Evolutionary conservation across 2,797 vertebrate genomes (phyloP).

Genomic region (Emydoidea blandingii): DNA sequence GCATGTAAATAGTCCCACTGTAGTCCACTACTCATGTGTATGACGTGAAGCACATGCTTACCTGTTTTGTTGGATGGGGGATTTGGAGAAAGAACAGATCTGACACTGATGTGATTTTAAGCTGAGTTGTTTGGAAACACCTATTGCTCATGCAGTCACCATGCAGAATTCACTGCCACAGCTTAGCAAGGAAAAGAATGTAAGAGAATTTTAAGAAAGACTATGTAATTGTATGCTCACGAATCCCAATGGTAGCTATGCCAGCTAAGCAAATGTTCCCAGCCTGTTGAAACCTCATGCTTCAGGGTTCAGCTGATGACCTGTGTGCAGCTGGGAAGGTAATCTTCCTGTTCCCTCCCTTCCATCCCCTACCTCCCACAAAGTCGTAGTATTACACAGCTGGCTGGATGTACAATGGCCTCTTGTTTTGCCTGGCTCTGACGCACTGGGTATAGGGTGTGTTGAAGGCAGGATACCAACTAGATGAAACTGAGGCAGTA

Average conservation of each 20-base stretch:
- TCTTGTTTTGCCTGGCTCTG: neutral
- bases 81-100: neutral
- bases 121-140: neutral
- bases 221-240: accelerated
- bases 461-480: neutral
- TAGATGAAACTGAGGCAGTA: neutral
- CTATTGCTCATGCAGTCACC: accelerated
- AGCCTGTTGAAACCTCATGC: neutral
- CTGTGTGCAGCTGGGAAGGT: accelerated
- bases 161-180: neutral
- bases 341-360: accelerated
- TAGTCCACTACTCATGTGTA: neutral
- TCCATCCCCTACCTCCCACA: accelerated
- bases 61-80: neutral
- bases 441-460: neutral
- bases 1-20: accelerated
- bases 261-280: neutral
- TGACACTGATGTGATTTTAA: neutral
- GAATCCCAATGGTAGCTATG: no score
- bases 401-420: neutral
- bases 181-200: neutral
- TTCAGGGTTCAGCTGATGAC: neutral
- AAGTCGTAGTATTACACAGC: neutral
- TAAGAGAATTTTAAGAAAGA: neutral
- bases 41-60: neutral